Evolutionary conservation across 1,140 invertebrate genomes (phyloP), one percentile per base, ranked within the genome.

Genomic region (Centruroides sculpturatus): DNA sequence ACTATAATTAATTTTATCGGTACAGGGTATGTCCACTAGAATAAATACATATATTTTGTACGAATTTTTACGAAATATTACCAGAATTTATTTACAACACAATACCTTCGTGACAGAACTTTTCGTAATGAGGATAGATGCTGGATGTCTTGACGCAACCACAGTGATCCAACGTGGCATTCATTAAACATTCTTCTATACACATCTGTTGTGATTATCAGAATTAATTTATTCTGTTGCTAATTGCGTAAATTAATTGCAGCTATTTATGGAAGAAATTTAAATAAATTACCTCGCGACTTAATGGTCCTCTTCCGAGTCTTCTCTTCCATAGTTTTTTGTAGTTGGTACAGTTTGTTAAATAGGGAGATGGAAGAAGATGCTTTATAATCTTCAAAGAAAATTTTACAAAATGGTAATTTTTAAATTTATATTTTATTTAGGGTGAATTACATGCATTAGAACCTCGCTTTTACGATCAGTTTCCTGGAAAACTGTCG

Each of bases 301-400:
- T 58, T 4, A 62, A 47, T 7, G 60, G 60, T 41, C 60, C 60
- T 55, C 58, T 58, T n/a, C 12, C 4, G 8, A 56, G 56, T 49
- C 60, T 57, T 9, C 13, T 55, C 36, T 50, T 47, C 60, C 60
- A 62, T 10, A 35, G 35, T n/a, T 58, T 11, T 3, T 55, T 55
- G 23, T 62, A 62, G 49, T 62, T 56, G 4, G 60, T 62, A 35
- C 60, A 62, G 34, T 62, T 62, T 4, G 60, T 62, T 35, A 58
- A 56, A 36, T 62, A 62, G 0, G 60, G 60, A 36, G 34, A 54
- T 0, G 60, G 60, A 7, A 62, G 52, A 3, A 62, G 9, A 11
- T 62, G 55, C 46, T 62, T 62, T 35, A 62, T 54, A 41, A 55
- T 48, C 60, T 62, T 34, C 13, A 49, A 8, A 1, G 41, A 13